A percentile compares a stretch with the other conserved stretches of the same genome.
Conservation (phyloP, 2,113 vertebrate species). For the cattle (Bos taurus) region ARS-UCD2.0 NC_037340.1:68180001-68180500, state of each 20-base stretch:
- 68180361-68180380: neutral
- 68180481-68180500: neutral
- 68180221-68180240: neutral
- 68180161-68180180: neutral
- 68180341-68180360: neutral
- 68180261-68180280: neutral
- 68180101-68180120: neutral
- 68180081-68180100: neutral
- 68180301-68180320: neutral
- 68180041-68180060: neutral
- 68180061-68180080: neutral
- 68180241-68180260: neutral
- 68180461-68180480: neutral
- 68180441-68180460: neutral
- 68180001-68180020: neutral
- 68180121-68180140: neutral
- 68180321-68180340: neutral
- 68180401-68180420: neutral
- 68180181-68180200: neutral
- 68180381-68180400: neutral
- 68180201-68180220: neutral
- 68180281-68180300: neutral
- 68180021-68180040: fast-evolving
- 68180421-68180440: neutral
- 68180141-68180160: neutral